Percentiles rank a stretch among this genome's conserved stretches.
Conservation (phyloP, 2,888 invertebrate species). For the Drosophila meridiana region DNA sequence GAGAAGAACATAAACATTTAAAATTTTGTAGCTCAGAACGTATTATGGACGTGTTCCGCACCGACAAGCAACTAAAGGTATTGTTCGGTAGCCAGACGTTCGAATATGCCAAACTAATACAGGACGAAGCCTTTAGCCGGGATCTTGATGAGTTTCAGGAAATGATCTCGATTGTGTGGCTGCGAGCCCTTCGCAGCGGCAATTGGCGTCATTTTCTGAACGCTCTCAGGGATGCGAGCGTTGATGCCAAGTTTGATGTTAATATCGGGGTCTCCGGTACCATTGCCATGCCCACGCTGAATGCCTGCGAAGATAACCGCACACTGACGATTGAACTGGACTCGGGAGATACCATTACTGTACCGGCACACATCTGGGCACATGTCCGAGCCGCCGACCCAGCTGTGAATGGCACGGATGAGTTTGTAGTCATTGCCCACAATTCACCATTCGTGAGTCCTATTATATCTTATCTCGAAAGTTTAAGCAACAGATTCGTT, state of each 20-base stretch:
- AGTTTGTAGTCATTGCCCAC: slow-evolving; percentile 56
- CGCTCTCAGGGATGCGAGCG: slow-evolving; percentile 39
- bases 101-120: slow-evolving; percentile 35
- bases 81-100: slow-evolving; percentile 32
- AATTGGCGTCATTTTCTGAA: slow-evolving; percentile 53
- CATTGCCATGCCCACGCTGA: slow-evolving; percentile 14
- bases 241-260: slow-evolving; percentile 37
- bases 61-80: slow-evolving; percentile 21
- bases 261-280: slow-evolving; percentile 53
- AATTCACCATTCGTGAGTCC: slow-evolving; percentile 58
- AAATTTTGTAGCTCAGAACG: background rate
- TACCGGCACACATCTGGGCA: slow-evolving; percentile 59
- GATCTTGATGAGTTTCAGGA: slow-evolving; percentile 19
- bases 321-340: slow-evolving; percentile 18
- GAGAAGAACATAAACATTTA: too few relatives aligned
- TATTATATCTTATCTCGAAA: background rate
- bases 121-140: slow-evolving; percentile 22
- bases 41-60: background rate
- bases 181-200: slow-evolving; percentile 45
- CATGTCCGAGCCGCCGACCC: slow-evolving; percentile 41
- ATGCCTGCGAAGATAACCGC: slow-evolving; percentile 33
- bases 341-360: slow-evolving; percentile 11
- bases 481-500: too few relatives aligned
- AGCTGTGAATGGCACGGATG: slow-evolving; percentile 16
- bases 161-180: slow-evolving; percentile 48